These are phyloP conservation scores for Sterna hirundo DNA, from an alignment of 2,113 vertebrate genomes.

Conservation along the genomic window DNA sequence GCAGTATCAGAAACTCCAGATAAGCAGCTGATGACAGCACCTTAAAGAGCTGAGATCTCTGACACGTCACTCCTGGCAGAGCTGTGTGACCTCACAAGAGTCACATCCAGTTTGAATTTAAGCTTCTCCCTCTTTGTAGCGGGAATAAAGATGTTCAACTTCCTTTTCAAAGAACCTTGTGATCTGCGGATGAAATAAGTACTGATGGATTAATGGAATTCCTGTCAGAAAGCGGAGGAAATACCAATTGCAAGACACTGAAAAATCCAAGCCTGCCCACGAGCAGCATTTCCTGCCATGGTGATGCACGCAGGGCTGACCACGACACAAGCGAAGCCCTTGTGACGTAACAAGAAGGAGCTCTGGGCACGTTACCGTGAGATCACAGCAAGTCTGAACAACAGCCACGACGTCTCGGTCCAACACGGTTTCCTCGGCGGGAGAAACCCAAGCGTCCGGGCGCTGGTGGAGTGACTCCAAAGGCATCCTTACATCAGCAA, in stretches of 20 bases:
- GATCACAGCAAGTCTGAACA: slow-evolving; percentile 13
- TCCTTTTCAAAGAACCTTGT: not conserved
- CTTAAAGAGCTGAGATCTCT: not conserved
- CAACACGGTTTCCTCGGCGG: not conserved
- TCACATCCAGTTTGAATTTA: not conserved
- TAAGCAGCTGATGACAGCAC: not conserved
- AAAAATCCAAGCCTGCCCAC: slow-evolving; percentile 35
- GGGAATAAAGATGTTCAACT: not conserved
- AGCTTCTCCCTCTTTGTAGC: not conserved
- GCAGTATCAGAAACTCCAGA: not conserved
- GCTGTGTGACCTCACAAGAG: not conserved
- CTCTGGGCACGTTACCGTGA: not conserved
- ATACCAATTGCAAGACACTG: not conserved
- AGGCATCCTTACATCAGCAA: slow-evolving; percentile 44
- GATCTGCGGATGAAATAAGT: not conserved
- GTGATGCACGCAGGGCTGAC: slow-evolving; percentile 36
- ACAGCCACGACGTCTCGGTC: not conserved
- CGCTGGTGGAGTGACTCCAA: slow-evolving; percentile 42
- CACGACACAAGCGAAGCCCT: slow-evolving; percentile 3
- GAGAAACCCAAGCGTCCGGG: not conserved
- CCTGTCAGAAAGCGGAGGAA: not conserved
- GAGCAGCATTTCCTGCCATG: slow-evolving; percentile 47
- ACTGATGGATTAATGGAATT: not conserved
- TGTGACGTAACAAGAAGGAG: not conserved
- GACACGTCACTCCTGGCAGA: not conserved